Evolutionary conservation across 2,113 vertebrate species (phyloP).

Genomic region (Silurus meridionalis): DNA sequence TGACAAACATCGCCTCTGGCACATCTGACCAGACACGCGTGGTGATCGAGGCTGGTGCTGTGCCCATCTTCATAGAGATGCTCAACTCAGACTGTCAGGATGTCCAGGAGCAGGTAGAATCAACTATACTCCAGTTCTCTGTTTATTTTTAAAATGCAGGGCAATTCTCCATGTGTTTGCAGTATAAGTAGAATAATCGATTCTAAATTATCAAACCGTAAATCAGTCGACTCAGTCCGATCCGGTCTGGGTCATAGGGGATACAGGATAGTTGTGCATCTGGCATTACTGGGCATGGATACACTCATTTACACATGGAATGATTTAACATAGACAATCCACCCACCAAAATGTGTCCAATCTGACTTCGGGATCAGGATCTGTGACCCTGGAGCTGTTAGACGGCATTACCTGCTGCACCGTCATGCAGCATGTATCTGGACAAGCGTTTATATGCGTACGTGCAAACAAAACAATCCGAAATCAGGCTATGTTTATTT

Average conservation of each 20-base stretch:
- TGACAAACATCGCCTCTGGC: constrained; percentile 98
- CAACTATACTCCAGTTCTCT: neutral
- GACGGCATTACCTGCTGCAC: too few relatives aligned
- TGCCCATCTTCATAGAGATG: constrained; percentile 97
- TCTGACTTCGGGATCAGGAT: neutral
- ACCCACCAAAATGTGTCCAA: neutral
- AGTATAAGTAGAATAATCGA: neutral
- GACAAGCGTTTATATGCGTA: neutral
- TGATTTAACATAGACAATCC: neutral
- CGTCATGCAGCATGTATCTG: neutral
- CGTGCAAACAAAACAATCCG: neutral
- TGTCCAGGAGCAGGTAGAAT: constrained; percentile 91
- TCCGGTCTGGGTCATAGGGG: neutral
- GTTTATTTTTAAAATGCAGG: too few relatives aligned
- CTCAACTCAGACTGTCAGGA: constrained; percentile 96
- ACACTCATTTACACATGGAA: neutral
- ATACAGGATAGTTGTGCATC: neutral
- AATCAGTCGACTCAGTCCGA: neutral
- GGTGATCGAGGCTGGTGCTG: constrained; percentile 96
- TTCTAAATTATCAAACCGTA: neutral
- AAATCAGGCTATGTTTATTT: neutral
- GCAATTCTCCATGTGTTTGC: neutral
- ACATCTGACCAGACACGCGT: constrained; percentile 95
- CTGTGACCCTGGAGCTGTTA: neutral
- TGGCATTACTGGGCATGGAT: too few relatives aligned